Evolutionary conservation across 2,888 invertebrate species (phyloP), one percentile per base, ranked within the genome.

Genomic region (Odontocerum albicorne): DNA sequence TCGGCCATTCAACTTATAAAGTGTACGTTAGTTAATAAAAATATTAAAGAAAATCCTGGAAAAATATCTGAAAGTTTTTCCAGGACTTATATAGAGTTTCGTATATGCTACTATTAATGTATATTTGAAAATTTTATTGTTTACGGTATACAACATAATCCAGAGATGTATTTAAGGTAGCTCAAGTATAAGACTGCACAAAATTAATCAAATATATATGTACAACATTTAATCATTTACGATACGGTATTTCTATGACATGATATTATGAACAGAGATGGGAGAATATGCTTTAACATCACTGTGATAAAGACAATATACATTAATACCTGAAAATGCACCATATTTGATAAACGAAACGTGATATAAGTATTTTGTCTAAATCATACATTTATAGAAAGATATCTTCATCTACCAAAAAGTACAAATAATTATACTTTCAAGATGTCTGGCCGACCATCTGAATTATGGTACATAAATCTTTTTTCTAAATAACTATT

Each of bases 271-370:
- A 27, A 27, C 38, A 13, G 16, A 7, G 27, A 53, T 36, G 35
- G 12, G 33, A 53, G 52, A 54, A 47, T 39, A 60, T 60, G 57
- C 60, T 60, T 59, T 60, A 59, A 12, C 50, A 55, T 49, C 55
- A 61, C 60, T 61, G 60, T 61, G 60, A 61, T 61, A 61, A 55
- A 50, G 60, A 60, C 60, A 60, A 60, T 60, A 60, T 60, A 51
- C 60, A 51, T 45, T 33, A 59, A 57, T 60, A 60, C 57, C 60
- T 60, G 57, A 60, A 55, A 49, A 39, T 22, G 39, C 55, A 57
- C 55, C 57, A 60, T 53, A 47, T 44, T 60, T 49, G 43, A 45
- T 54, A 51, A 49, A 42, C 15, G 31, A 50, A 59, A 44, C 44
- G 53, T 55, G 44, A 57, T 53, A 56, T 50, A 56, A 47, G 57